Evolutionary conservation across 2,888 invertebrate genomes (phyloP), one percentile per base, ranked within the genome.

Genomic region (Hirtodrosophila cameraria): DNA sequence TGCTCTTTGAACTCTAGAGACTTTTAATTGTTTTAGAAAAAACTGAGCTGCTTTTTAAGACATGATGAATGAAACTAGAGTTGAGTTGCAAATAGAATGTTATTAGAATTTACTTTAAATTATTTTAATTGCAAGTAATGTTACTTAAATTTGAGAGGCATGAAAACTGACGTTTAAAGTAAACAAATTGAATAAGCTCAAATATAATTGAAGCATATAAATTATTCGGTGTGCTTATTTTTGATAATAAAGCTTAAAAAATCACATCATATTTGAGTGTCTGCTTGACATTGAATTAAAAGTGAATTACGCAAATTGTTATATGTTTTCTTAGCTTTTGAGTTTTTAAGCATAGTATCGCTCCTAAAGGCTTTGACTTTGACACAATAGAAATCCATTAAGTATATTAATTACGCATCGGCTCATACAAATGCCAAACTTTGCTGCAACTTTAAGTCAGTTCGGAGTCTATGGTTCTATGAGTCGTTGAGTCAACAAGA

Each of bases 391-490:
- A 79, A 81, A 81, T 79, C 79, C 80, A 85, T 85, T 81, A 81
- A 81, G 85, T 73, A 65, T 67, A 81, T 73, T 82, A 86, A 82
- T 86, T 82, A 82, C 60, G 70, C 75, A 67, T 55, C 67, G 67
- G 64, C 69, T 75, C 55, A 52, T 16, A 27, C 11, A 50, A 54
- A 52, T 54, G 53, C 43, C 35, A 20, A 57, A 60, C 41, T 45
- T 49, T 35, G 28, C 8, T 36, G 27, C 45, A 59, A 48, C 58
- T 68, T 57, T 28, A 61, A 81, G 54, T 50, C 60, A 43, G 60
- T 33, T 11, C 64, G 52, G 46, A 78, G 64, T 64, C 79, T n/a
- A n/a, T n/a, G n/a, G n/a, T n/a, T n/a, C n/a, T n/a, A n/a, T n/a
- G n/a, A n/a, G n/a, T n/a, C n/a, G n/a, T n/a, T n/a, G n/a, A n/a